phyloP scores from a whole-genome alignment of 2,888 invertebrate species.

The Sceliomorpha sp. region DNA sequence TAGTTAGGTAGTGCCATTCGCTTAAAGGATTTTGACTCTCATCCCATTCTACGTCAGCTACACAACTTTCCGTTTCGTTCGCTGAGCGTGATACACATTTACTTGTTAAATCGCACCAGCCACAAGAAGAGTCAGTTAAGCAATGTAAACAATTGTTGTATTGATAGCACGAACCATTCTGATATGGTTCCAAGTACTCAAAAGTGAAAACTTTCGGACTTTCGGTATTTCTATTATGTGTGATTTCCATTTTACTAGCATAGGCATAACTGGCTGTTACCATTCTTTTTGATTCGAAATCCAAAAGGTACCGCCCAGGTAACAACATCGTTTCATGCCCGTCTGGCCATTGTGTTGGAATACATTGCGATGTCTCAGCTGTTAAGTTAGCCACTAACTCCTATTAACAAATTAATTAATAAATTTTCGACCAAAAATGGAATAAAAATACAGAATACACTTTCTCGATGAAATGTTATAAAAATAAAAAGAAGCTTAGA shows the following conservation, averaged over 20 bases:
- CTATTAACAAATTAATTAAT: conserved; percentile 65
- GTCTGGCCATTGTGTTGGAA: conserved; percentile 85
- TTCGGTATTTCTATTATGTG: conserved; percentile 87
- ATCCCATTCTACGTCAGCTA: conserved; percentile 80
- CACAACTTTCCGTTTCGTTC: conserved; percentile 85
- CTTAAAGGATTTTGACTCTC: conserved; percentile 82
- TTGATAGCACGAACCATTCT: conserved; percentile 87
- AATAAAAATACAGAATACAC: too few relatives aligned
- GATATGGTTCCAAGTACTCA: conserved; percentile 93
- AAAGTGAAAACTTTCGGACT: conserved; percentile 92
- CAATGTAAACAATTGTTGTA: conserved; percentile 94
- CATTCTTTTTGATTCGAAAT: conserved; percentile 86
- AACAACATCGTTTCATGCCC: conserved; percentile 79
- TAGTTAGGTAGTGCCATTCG: conserved; percentile 90
- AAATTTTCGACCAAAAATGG: too few relatives aligned
- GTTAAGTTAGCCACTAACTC: conserved; percentile 84
- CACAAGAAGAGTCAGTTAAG: conserved; percentile 92
- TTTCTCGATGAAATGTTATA: too few relatives aligned
- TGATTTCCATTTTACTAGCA: conserved; percentile 89
- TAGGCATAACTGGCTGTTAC: conserved; percentile 76
- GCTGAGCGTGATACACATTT: conserved; percentile 85
- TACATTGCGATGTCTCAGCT: conserved; percentile 87
- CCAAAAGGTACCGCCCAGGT: conserved; percentile 85
- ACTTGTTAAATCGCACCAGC: conserved; percentile 93
- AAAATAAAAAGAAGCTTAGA: too few relatives aligned